phyloP scores from a whole-genome alignment of 1,140 invertebrate species.

The Ceratitis capitata region DNA sequence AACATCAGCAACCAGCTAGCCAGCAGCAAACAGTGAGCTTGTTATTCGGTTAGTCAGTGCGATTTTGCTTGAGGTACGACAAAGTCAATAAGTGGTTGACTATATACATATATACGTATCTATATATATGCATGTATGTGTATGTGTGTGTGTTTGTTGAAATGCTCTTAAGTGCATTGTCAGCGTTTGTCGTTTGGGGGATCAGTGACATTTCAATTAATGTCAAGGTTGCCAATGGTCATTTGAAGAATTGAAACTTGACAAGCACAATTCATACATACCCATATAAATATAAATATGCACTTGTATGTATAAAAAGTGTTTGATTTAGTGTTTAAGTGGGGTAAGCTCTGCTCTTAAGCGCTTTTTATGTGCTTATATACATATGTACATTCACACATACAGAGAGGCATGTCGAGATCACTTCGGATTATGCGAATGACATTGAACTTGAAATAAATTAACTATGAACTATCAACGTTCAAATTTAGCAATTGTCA shows the following conservation, averaged over 20 bases:
- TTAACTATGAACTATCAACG: slow-evolving; percentile 25
- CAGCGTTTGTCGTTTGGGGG: slow-evolving; percentile 31
- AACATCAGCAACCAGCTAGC: too few species aligned
- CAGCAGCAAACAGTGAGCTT: too few species aligned
- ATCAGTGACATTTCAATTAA: slow-evolving; percentile 46
- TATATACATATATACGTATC: not conserved
- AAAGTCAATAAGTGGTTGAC: too few species aligned
- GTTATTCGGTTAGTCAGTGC: too few species aligned
- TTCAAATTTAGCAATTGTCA: not conserved
- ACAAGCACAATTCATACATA: not conserved
- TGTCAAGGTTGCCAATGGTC: slow-evolving; percentile 42
- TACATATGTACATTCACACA: not conserved
- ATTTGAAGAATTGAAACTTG: slow-evolving; percentile 30
- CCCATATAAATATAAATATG: not conserved
- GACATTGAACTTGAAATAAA: slow-evolving; percentile 30
- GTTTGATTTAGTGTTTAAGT: not conserved
- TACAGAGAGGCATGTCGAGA: not conserved
- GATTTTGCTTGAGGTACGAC: too few species aligned
- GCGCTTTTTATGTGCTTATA: not conserved
- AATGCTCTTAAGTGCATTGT: slow-evolving; percentile 31
- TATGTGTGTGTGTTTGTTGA: not conserved
- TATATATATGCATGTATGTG: not conserved
- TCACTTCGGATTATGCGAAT: slow-evolving; percentile 1
- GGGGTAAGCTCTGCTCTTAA: not conserved
- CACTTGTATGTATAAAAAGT: not conserved